A percentile compares a stretch with the other conserved stretches of the same genome.
Evolutionary conservation across 2,888 invertebrate genomes (phyloP).

Genomic region (Acleris literana): DNA sequence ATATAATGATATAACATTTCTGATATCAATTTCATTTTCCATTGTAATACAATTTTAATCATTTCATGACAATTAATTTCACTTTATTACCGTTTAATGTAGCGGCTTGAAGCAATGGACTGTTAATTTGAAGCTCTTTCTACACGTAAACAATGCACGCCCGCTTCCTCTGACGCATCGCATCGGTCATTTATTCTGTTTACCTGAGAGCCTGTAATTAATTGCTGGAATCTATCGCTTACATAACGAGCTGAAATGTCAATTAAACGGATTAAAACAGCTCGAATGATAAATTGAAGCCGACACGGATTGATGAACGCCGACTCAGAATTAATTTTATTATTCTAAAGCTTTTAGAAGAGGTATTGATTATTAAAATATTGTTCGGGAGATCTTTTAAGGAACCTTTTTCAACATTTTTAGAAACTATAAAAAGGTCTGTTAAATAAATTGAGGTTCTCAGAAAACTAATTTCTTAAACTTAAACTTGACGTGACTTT

Average conservation of each 20-base stretch:
- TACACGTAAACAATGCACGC: conserved; percentile 10
- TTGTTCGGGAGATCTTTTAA: conserved; percentile 52
- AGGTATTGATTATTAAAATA: conserved; percentile 56
- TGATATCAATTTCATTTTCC: no score
- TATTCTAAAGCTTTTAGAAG: conserved; percentile 47
- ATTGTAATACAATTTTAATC: no score
- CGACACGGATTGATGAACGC: conserved; percentile 60
- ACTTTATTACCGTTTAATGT: no score
- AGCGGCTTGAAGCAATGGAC: background rate
- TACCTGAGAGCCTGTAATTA: conserved; percentile 51
- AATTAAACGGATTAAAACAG: conserved; percentile 67
- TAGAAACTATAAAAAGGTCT: background rate
- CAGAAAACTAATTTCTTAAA: no score
- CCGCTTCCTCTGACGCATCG: conserved; percentile 21
- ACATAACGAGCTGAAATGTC: conserved; percentile 60
- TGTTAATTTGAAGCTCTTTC: background rate
- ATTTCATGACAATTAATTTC: no score
- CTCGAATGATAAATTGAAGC: conserved; percentile 58
- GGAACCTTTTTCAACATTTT: conserved; percentile 46
- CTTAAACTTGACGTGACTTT: no score
- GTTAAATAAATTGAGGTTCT: background rate
- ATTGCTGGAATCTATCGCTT: conserved; percentile 57
- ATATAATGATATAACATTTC: no score
- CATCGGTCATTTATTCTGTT: conserved; percentile 40
- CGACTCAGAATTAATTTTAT: conserved; percentile 62